Evolutionary conservation across 2,797 vertebrate genomes (phyloP), one percentile per base, ranked within the genome.

Genomic region (Mormyrus hasselquistii): DNA sequence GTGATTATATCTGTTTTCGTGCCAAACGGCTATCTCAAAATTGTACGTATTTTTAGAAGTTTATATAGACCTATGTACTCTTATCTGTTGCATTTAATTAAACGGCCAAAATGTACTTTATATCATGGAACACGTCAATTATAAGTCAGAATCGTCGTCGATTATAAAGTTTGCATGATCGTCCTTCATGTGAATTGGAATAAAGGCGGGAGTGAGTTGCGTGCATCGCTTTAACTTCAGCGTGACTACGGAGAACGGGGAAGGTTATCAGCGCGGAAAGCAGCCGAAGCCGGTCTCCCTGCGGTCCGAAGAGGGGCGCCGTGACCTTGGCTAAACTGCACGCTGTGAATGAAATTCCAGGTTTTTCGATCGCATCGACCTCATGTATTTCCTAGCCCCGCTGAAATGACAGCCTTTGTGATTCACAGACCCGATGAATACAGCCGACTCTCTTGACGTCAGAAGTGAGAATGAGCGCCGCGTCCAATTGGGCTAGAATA

Each of bases 381-480:
- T 50, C 49, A 12, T 38, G 5, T 34, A 25, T 55, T 53, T 53
- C 52, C 52, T 16, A 55, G 50, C 52, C 14, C 38, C 79, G 41
- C 34, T 34, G 19, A 55, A 52, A 88, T 50, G 50, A 84, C 82
- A 44, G 50, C 44, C 52, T 65, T 86, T 69, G 65, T 89, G 89
- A 87, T 84, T 90, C 86, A 89, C 88, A 79, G 93, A 93, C 89
- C 90, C 55, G 90, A 88, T 93, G 94, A 95, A 94, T 94, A 93
- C 91, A 94, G 94, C 91, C 93, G 94, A 94, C 94, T 93, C 92
- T 95, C 86, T 95, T 95, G 95, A 95, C 95, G 95, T 95, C 95
- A 96, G 94, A 93, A 91, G 93, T 92, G 94, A 94, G 95, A 95
- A 93, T 93, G 93, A 94, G 93, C 94, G 93, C 92, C 92, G 94